phyloP scores from a whole-genome alignment of 2,888 invertebrate genomes.

The Gari tellinella region DNA sequence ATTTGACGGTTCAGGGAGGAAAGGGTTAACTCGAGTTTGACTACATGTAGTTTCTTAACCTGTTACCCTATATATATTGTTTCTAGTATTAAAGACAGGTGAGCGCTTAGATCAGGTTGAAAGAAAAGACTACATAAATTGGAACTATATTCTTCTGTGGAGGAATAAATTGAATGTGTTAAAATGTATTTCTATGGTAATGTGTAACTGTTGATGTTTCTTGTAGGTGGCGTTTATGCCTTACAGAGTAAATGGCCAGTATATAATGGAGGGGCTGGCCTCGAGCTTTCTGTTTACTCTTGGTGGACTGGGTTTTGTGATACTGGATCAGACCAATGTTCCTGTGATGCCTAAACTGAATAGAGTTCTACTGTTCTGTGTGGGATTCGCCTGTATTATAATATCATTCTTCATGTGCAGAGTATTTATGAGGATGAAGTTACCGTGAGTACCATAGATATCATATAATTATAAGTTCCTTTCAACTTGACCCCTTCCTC shows the following conservation, averaged over 20 bases:
- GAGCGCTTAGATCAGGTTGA: no score
- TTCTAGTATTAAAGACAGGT: no score
- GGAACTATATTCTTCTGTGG: no score
- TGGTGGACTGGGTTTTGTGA: conserved; percentile 98
- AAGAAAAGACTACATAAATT: no score
- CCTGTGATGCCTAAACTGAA: conserved; percentile 94
- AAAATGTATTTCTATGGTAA: no score
- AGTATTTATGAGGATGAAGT: conserved; percentile 99
- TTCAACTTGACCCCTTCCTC: no score
- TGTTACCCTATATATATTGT: no score
- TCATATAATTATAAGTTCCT: no score
- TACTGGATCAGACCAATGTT: conserved; percentile 97
- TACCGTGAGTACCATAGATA: conserved; percentile 87
- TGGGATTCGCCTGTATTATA: conserved; percentile 95
- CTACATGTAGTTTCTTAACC: no score
- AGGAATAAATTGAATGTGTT: no score
- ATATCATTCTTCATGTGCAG: conserved; percentile 98
- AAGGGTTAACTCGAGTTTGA: no score
- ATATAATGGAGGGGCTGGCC: conserved; percentile 99
- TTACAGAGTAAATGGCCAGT: conserved; percentile 98
- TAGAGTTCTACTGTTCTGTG: conserved; percentile 93
- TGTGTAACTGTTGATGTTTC: conserved; percentile 43
- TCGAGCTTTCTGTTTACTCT: conserved; percentile 98
- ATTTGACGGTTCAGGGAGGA: no score
- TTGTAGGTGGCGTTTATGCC: conserved; percentile 97